phyloP scores from a whole-genome alignment of 2,797 vertebrate genomes.

The Leptoclinus maculatus region DNA sequence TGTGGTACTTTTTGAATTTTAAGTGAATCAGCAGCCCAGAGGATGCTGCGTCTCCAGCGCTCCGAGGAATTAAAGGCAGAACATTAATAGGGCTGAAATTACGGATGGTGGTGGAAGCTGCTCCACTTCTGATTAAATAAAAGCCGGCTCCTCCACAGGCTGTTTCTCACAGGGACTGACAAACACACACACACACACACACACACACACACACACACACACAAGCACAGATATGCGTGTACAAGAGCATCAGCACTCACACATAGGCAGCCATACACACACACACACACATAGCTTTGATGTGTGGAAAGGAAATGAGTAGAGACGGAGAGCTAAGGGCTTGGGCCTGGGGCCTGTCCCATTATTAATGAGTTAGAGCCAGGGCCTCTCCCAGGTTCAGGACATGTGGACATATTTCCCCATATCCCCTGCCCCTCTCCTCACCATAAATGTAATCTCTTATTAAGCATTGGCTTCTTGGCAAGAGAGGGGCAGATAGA shows the following conservation, averaged over 20 bases:
- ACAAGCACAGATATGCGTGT: constrained; percentile 28
- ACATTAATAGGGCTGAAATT: constrained; percentile 77
- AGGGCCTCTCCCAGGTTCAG: constrained; percentile 64
- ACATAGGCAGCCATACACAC: constrained; percentile 25
- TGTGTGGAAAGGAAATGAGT: constrained; percentile 78
- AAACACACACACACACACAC: constrained; percentile 16
- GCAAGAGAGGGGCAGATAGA: constrained; percentile 30
- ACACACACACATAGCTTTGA: constrained; percentile 54
- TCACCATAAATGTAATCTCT: constrained; percentile 79
- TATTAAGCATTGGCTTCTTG: constrained; percentile 67
- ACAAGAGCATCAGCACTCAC: not conserved
- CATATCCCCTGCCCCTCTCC: constrained; percentile 58
- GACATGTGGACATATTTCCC: constrained; percentile 78
- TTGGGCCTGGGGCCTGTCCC: constrained; percentile 74
- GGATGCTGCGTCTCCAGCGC: constrained; percentile 49
- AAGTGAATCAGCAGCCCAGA: constrained; percentile 61
- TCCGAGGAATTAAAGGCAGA: constrained; percentile 71
- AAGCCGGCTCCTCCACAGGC: constrained; percentile 68
- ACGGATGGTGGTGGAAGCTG: constrained; percentile 66
- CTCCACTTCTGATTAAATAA: constrained; percentile 78
- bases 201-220: constrained; percentile 21
- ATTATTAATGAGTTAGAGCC: constrained; percentile 83
- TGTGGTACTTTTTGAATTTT: constrained; percentile 52
- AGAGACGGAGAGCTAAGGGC: constrained; percentile 75
- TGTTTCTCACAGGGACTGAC: constrained; percentile 70